Evolutionary conservation across 2,113 vertebrate species (phyloP), one percentile per base, ranked within the genome.

Genomic region (Oryzias curvinotus): DNA sequence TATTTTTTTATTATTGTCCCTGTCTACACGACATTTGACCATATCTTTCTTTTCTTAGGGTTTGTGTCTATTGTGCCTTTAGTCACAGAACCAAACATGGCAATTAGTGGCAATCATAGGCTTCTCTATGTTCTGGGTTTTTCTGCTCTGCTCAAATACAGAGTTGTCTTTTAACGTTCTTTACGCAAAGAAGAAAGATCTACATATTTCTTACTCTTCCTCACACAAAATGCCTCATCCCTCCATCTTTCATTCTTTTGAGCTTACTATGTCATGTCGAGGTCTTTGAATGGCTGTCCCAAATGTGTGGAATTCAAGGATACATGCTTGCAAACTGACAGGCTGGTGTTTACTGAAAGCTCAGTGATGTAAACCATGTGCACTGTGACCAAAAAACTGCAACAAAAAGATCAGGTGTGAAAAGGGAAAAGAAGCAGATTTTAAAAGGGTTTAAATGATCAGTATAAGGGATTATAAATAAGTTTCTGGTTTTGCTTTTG

Each of bases 31-130:
- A 23, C 41, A 12, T 23, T 17, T 51, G 51, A 10, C 58, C 59
- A 14, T 54, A 14, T 17, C 21, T 23, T 10, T 48, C 12, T 48
- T 10, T 12, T 48, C 14, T 48, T n/a, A 2, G 45, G 55, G 55
- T 28, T 65, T 62, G n/a, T n/a, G n/a, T 47, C 70, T 82, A 49
- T 68, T 66, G 61, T 80, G 80, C 67, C 84, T 81, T 57, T 45
- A 62, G 87, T 91, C 79, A 52, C 88, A 75, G 86, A 90, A 82
- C 86, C 70, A 80, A 92, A 83, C 50, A 47, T 66, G 52, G 85
- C 68, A 69, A 84, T 75, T 78, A 72, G 58, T 71, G 57, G 75
- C 72, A 70, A 61, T 42, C 21, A 23, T 23, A 23, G 21, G 21
- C 21, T 73, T 63, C 80, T 21, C 64, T 60, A 69, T 54, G 70